Percentiles rank a stretch among this genome's conserved stretches.
These are phyloP conservation scores for Papilio gigon DNA, from an alignment of 2,888 invertebrate genomes.

Conservation along the genomic window DNA sequence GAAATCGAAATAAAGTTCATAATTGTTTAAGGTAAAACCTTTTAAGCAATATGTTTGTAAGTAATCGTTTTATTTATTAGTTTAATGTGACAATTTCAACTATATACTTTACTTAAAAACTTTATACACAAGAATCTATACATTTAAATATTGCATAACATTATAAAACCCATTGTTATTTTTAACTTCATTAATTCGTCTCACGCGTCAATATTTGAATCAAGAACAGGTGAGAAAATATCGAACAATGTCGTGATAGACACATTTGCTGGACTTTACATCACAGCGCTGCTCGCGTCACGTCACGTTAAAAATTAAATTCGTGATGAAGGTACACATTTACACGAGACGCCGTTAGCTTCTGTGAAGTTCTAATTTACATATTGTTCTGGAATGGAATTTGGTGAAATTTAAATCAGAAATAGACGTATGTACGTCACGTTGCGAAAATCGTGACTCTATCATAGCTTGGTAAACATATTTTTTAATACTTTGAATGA, in stretches of 20 bases:
- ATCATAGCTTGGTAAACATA: conserved; percentile 13
- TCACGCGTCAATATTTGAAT: conserved; percentile 4
- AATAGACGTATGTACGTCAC: conserved; percentile 3
- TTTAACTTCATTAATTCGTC: conserved; percentile 19
- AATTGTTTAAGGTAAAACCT: no score
- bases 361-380: conserved; percentile 33
- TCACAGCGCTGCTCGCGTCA: conserved; percentile 23
- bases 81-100: no score
- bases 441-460: conserved; percentile 28
- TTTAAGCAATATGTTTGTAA: no score
- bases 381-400: conserved; percentile 35
- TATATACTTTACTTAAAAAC: no score
- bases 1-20: no score
- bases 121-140: no score
- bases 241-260: conserved; percentile 33
- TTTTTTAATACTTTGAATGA: not conserved
- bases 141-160: not conserved
- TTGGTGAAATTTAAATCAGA: conserved; percentile 25
- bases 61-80: no score
- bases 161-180: not conserved
- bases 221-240: conserved; percentile 7
- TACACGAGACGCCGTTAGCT: conserved; percentile 41
- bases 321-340: conserved; percentile 38
- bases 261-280: conserved; percentile 29
- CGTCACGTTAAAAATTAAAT: conserved; percentile 31